Percentiles rank a stretch among this genome's conserved stretches.
Conservation (phyloP, 2,113 vertebrate species). For the Myrmecobius fasciatus region DNA sequence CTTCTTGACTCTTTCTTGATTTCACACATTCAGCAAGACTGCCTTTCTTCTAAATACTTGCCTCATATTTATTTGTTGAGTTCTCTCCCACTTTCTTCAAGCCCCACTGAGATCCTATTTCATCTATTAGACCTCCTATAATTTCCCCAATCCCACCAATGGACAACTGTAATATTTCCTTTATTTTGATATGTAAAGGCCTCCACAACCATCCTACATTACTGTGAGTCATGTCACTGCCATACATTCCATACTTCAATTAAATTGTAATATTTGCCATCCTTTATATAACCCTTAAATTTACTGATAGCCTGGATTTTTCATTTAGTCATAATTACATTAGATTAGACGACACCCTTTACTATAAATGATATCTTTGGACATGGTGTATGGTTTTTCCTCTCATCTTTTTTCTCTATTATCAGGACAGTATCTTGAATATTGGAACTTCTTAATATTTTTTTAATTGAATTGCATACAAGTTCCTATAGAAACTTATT, state of each 20-base stretch:
- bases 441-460: not conserved
- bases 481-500: not conserved
- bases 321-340: not conserved
- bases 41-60: not conserved
- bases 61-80: not conserved
- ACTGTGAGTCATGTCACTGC: not conserved
- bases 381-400: too few species aligned
- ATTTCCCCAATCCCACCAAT: not conserved
- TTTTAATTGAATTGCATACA: not conserved
- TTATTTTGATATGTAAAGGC: not conserved
- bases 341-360: not conserved
- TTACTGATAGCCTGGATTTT: not conserved
- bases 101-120: not conserved
- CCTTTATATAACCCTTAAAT: not conserved
- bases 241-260: not conserved
- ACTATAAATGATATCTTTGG: too few species aligned
- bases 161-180: not conserved
- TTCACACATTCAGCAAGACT: not conserved
- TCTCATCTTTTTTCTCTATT: not conserved
- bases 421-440: not conserved
- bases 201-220: not conserved
- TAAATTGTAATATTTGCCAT: not conserved
- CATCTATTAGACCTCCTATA: not conserved
- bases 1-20: not conserved
- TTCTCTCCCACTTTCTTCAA: not conserved